A percentile compares a stretch with the other conserved stretches of the same genome.
Evolutionary conservation across 2,797 vertebrate genomes (phyloP).

Genomic region (Cossypha polioptera): DNA sequence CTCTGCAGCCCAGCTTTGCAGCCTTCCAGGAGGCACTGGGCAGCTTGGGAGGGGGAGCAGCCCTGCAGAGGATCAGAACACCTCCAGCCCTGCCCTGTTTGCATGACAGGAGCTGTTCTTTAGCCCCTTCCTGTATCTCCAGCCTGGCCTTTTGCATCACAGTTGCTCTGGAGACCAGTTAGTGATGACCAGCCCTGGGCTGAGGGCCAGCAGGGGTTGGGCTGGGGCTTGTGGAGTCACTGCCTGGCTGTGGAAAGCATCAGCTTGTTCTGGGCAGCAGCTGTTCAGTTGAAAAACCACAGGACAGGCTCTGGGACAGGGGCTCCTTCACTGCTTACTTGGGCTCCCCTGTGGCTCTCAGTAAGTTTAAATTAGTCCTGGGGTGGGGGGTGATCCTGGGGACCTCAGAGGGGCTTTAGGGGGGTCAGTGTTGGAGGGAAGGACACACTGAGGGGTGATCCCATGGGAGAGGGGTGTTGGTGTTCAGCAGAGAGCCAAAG

Average conservation of each 20-base stretch:
- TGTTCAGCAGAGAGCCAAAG: not conserved
- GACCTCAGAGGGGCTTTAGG: not conserved
- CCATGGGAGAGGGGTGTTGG: not conserved
- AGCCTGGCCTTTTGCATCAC: constrained; percentile 43
- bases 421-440: not conserved
- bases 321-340: not conserved
- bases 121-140: not conserved
- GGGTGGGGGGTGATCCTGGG: not conserved
- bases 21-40: not conserved
- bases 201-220: constrained; percentile 39
- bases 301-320: not conserved
- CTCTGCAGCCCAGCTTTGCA: not conserved
- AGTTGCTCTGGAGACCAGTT: constrained; percentile 58
- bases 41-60: not conserved
- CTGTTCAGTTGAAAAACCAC: constrained; percentile 19
- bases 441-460: not conserved
- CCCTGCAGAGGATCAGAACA: not conserved
- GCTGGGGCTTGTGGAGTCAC: constrained; percentile 57
- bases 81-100: not conserved
- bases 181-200: constrained; percentile 9
- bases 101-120: not conserved
- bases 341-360: not conserved
- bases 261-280: constrained; percentile 41
- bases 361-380: not conserved
- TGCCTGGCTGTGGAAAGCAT: not conserved